phyloP scores from a whole-genome alignment of 1,140 invertebrate genomes.

The Calycopis cecrops region DNA sequence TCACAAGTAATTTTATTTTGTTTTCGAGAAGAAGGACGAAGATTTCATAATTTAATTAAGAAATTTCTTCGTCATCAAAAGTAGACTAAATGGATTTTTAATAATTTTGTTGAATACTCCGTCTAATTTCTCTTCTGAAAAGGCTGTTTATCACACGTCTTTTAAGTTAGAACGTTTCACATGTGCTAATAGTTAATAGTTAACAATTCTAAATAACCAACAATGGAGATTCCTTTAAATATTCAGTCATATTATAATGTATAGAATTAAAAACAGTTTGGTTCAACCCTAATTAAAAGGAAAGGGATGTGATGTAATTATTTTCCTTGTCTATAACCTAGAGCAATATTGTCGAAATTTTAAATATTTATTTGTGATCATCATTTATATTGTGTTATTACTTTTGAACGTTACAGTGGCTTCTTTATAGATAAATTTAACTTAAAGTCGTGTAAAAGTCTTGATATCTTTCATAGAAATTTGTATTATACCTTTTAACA shows the following conservation, averaged over 20 bases:
- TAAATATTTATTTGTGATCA: not conserved
- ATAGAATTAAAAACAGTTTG: slow-evolving; percentile 14
- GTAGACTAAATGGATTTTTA: not conserved
- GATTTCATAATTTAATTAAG: too few relatives aligned
- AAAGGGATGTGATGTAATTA: slow-evolving; percentile 44
- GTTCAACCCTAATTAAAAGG: slow-evolving; percentile 44
- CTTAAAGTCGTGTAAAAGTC: not conserved
- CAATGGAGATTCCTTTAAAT: not conserved
- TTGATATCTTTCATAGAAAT: not conserved
- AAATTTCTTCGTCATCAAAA: too few relatives aligned
- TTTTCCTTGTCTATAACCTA: slow-evolving; percentile 35
- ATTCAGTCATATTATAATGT: slow-evolving; percentile 17
- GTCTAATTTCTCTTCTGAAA: not conserved
- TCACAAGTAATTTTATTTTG: too few relatives aligned
- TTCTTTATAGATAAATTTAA: not conserved
- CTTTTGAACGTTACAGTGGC: not conserved
- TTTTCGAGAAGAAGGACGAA: too few relatives aligned
- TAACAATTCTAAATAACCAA: not conserved
- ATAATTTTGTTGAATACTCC: slow-evolving; percentile 12
- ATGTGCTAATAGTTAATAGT: not conserved
- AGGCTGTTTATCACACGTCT: not conserved
- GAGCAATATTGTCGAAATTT: slow-evolving; percentile 4
- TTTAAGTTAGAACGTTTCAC: not conserved
- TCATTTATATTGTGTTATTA: not conserved
- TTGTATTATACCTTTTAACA: slow-evolving; percentile 6